A percentile compares a stretch with the other conserved stretches of the same genome.
phyloP scores from a whole-genome alignment of 1,140 invertebrate genomes.

The Eriosoma lanigerum region DNA sequence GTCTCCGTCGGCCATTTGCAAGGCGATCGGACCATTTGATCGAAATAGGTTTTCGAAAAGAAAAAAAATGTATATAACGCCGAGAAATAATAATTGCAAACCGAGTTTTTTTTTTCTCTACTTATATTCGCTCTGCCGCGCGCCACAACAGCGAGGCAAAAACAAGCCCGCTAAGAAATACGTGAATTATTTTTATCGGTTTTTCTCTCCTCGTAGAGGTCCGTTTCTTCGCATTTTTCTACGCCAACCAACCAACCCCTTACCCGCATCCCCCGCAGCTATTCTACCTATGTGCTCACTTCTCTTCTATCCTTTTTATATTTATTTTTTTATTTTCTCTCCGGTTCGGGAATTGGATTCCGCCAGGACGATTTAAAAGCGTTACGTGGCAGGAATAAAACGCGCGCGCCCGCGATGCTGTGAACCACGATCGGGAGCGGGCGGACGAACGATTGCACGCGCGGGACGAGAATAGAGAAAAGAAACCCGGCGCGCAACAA shows the following conservation, averaged over 20 bases:
- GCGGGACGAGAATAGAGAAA: background rate
- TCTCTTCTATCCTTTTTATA: conserved; percentile 20
- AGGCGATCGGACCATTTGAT: conserved; percentile 45
- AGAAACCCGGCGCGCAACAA: background rate
- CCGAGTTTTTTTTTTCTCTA: conserved; percentile 27
- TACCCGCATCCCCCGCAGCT: background rate
- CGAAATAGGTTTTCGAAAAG: conserved; percentile 28
- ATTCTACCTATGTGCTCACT: background rate
- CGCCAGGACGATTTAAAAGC: conserved; percentile 46
- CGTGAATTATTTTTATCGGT: conserved; percentile 51
- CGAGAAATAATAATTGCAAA: conserved; percentile 37
- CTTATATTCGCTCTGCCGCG: background rate
- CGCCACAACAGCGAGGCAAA: conserved; percentile 23
- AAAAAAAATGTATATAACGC: conserved; percentile 10
- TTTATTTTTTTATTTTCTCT: conserved; percentile 10
- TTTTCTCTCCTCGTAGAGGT: conserved; percentile 39
- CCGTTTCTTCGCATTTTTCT: conserved; percentile 14
- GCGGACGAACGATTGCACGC: background rate
- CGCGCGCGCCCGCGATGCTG: background rate
- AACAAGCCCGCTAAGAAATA: conserved; percentile 49
- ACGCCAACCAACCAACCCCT: background rate
- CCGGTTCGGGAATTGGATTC: conserved; percentile 44
- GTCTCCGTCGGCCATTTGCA: conserved; percentile 19
- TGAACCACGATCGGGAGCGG: too few species aligned
- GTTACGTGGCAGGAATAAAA: conserved; percentile 51